phyloP scores from a whole-genome alignment of 2,888 invertebrate genomes.

The Meiosimyza decipiens region DNA sequence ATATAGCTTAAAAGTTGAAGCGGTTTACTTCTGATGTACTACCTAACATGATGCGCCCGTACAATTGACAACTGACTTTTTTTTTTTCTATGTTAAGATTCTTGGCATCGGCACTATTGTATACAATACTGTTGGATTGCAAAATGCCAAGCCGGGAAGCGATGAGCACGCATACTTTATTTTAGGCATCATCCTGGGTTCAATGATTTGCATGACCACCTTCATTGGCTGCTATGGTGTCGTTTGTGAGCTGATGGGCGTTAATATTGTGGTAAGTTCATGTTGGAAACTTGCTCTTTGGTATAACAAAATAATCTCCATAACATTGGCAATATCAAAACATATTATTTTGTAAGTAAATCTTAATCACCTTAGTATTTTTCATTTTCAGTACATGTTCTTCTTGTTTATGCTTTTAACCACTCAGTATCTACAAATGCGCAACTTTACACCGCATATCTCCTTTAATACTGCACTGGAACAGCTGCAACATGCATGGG shows the following conservation, averaged over 20 bases:
- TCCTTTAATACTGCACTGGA: conserved; percentile 49
- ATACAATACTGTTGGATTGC: conserved; percentile 52
- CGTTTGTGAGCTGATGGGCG: conserved; percentile 53
- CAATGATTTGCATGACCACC: conserved; percentile 56
- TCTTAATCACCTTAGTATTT: not conserved
- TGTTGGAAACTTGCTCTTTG: not conserved
- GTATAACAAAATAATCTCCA: too few species aligned
- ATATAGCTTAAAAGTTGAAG: too few species aligned
- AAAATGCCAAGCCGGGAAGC: conserved; percentile 54
- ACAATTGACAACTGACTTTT: not conserved
- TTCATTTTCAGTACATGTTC: conserved; percentile 50
- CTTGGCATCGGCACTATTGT: conserved; percentile 54
- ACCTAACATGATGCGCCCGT: too few species aligned
- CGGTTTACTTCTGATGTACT: too few species aligned
- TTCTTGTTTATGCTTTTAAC: conserved; percentile 55
- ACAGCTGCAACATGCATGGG: conserved; percentile 56
- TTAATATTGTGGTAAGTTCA: conserved; percentile 54
- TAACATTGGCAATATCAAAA: too few species aligned
- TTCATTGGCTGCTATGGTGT: conserved; percentile 59
- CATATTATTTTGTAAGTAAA: too few species aligned
- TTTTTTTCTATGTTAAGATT: conserved; percentile 46
- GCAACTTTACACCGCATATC: conserved; percentile 51
- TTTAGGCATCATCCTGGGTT: conserved; percentile 56
- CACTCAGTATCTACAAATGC: conserved; percentile 57
- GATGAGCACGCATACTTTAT: conserved; percentile 59